Evolutionary conservation across 2,888 invertebrate genomes (phyloP), one percentile per base, ranked within the genome.

Genomic region (Coenonympha arcania): DNA sequence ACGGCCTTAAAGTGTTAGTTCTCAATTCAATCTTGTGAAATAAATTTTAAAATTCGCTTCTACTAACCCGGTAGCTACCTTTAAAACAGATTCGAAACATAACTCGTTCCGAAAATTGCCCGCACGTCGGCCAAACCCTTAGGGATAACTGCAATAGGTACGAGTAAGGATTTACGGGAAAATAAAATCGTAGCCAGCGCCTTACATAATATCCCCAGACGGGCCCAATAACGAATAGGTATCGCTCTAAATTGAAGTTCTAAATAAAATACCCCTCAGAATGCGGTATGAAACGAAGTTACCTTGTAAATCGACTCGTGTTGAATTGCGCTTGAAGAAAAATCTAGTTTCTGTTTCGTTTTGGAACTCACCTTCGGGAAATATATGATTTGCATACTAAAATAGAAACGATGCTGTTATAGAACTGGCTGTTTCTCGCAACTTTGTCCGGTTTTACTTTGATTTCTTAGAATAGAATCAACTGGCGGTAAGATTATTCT

Each of bases 41-140:
- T 62, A 64, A 65, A 75, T 76, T 75, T 73, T 24, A 65, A 71
- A 73, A 69, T 71, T 68, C 69, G 61, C 62, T 69, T 71, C 67
- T n/a, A n/a, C n/a, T 66, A 70, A 68, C 65, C 70, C 65, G 15
- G 76, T 73, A 57, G 52, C 49, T 76, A 73, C 68, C 70, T 68
- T 64, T 69, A 66, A 73, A 80, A 77, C 79, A 76, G 79, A 79
- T 80, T 80, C 74, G 66, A 68, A 73, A 76, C 75, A 76, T 79
- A 77, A 76, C 79, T 77, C 79, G 76, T 79, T 80, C 73, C 34
- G 77, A 79, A 83, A 81, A 81, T 81, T 80, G 76, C 70, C 71
- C 73, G 78, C 36, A 42, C 42, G 28, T 41, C 39, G 48, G 19
- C 68, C 68, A 68, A 69, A 64, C 77, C 79, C 80, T 77, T 69